Base-by-base conservation (phyloP, 2,113 vertebrate species). In the Chloropsis hardwickii region DNA sequence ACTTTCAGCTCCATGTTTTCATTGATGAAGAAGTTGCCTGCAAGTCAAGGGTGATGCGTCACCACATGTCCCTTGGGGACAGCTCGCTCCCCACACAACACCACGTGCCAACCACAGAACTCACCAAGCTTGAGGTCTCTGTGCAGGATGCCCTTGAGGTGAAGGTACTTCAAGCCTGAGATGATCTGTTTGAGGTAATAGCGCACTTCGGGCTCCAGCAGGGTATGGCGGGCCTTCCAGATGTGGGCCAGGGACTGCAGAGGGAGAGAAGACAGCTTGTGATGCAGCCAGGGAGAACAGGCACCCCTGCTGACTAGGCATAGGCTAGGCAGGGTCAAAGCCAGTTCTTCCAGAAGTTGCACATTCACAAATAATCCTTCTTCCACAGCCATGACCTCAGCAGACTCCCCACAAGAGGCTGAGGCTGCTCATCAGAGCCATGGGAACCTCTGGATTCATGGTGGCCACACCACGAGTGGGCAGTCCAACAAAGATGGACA, bases 1-100 rank as follows among this genome's bases (percentile, higher is more conserved):
- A 99, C 98, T 92, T 99, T 99, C 93, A 99, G 97, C 82, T 99
- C 99, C 99, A 99, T 99, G 97, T 99, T 99, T 96, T 99, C 99
- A n/a, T 99, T 99, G 95, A 99, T 98, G 98, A 99, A 99, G 94
- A 99, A 99, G 96, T 99, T 99, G 93, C 99, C 99, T 99, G 87
- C 53, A 91, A 96, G 72, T 48, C 51, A 72, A 77, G 51, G 71
- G 69, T 0, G 1, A 81, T 11, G 14, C 0, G 1, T 97, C 85
- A 97, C 45, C 39, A 22, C 45, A 72, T 48, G 13, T 62, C 48
- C 50, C 80, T 28, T 10, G 12, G 42, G 47, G 71, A 66, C 45
- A 82, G 35, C 40, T 89, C 40, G 9, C 40, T 72, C 25, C 48
- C n/a, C 69, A 31, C 14, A 12, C 4, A 6, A 39, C 12, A 10